Conservation (phyloP, 92 coral and sea anemone species). For the Epizoanthus illoricatus region DNA sequence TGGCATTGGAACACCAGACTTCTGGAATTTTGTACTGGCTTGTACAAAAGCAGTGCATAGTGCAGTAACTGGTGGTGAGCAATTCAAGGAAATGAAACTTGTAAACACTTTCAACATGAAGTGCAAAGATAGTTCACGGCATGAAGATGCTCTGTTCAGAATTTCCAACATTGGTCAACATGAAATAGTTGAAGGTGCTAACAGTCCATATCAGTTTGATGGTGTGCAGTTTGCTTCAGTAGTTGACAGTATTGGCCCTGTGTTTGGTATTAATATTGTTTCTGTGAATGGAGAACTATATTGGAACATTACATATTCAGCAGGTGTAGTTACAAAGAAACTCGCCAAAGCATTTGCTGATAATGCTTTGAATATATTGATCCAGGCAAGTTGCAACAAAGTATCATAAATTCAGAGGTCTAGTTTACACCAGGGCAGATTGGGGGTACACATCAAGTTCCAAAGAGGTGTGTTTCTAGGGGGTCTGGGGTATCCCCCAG, state of each 20-base stretch:
- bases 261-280: conserved; percentile 64
- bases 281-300: conserved; percentile 64
- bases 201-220: conserved; percentile 34
- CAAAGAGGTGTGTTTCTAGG: too few species aligned
- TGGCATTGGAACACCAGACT: conserved; percentile 28
- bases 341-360: conserved; percentile 64
- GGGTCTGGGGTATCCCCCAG: too few species aligned
- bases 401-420: too few species aligned
- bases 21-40: conserved; percentile 69
- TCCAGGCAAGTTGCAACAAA: neutral
- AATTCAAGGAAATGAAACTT: conserved; percentile 48
- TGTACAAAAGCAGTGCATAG: conserved; percentile 51
- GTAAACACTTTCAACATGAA: conserved; percentile 47
- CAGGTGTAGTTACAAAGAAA: conserved; percentile 61
- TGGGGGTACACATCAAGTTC: too few species aligned
- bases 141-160: conserved; percentile 47
- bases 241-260: conserved; percentile 72
- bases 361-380: conserved; percentile 52
- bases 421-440: too few species aligned
- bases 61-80: conserved; percentile 55
- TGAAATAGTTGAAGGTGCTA: conserved; percentile 29
- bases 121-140: conserved; percentile 52
- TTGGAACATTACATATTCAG: conserved; percentile 71
- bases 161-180: conserved; percentile 62
- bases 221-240: conserved; percentile 69